These are phyloP conservation scores for Perca schrenkii DNA, from an alignment of 2,113 vertebrate genomes.

Conservation along the genomic window DNA sequence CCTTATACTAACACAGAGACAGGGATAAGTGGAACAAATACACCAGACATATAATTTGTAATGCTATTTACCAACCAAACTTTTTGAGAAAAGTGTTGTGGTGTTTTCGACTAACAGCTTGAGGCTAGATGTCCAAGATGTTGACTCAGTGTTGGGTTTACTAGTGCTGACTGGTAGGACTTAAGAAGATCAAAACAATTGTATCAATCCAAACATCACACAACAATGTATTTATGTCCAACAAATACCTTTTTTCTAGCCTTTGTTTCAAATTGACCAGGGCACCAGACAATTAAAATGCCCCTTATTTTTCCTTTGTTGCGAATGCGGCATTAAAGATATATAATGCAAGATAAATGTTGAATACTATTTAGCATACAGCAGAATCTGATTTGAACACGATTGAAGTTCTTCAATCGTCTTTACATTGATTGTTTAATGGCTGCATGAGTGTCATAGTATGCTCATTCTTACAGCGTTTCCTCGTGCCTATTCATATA, in stretches of 20 bases:
- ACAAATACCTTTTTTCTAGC: background rate
- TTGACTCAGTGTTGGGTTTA: conserved; percentile 6
- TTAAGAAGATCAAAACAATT: background rate
- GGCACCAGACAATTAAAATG: background rate
- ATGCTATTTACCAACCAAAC: background rate
- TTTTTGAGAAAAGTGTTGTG: background rate
- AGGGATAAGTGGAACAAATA: conserved; percentile 51
- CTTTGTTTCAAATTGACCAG: background rate
- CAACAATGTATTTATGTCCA: background rate
- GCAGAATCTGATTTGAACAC: background rate
- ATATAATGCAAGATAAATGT: background rate
- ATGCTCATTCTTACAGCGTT: background rate
- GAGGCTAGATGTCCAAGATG: background rate
- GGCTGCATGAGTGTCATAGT: background rate
- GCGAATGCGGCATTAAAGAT: background rate
- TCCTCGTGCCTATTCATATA: background rate
- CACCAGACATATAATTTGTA: conserved; percentile 7
- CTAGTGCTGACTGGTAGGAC: background rate
- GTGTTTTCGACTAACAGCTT: background rate
- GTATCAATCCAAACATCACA: background rate
- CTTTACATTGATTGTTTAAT: background rate
- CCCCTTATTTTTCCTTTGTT: background rate
- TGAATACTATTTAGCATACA: background rate
- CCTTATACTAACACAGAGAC: conserved; percentile 24
- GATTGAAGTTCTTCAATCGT: background rate